Evolutionary conservation across 2,888 invertebrate species (phyloP).

Genomic region (Coremacera marginata): DNA sequence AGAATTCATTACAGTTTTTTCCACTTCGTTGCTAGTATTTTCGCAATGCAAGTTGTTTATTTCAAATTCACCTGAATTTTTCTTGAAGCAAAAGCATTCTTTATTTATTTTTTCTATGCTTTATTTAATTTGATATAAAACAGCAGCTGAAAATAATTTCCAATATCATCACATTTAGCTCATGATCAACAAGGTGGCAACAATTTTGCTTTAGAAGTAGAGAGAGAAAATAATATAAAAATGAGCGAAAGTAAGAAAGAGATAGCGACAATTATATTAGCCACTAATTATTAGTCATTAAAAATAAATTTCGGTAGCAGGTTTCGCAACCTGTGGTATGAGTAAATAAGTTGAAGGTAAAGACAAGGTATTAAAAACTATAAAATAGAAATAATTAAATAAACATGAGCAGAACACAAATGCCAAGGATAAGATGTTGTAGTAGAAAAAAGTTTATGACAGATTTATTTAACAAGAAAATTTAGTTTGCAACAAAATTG

Average conservation of each 20-base stretch:
- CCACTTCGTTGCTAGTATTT: background rate
- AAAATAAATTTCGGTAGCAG: background rate
- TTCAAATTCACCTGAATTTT: slow-evolving; percentile 19
- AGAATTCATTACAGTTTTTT: too few relatives aligned
- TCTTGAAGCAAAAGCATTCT: background rate
- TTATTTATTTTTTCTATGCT: background rate
- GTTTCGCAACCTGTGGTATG: background rate
- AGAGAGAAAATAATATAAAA: background rate
- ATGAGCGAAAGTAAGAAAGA: background rate
- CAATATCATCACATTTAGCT: slow-evolving; percentile 1
- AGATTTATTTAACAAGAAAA: too few relatives aligned
- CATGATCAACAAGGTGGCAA: background rate
- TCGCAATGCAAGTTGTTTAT: background rate
- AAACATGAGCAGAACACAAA: background rate
- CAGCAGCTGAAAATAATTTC: slow-evolving; percentile 22
- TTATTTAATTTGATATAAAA: background rate
- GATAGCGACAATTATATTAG: background rate
- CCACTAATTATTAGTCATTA: slow-evolving; percentile 24
- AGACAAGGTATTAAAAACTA: background rate
- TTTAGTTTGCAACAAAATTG: too few relatives aligned
- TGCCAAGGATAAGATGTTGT: background rate
- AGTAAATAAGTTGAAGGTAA: background rate
- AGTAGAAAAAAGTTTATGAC: background rate
- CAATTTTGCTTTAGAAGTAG: background rate
- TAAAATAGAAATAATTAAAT: slow-evolving; percentile 6